phyloP scores from a whole-genome alignment of 2,113 vertebrate genomes.

The Psephotus haematonotus region DNA sequence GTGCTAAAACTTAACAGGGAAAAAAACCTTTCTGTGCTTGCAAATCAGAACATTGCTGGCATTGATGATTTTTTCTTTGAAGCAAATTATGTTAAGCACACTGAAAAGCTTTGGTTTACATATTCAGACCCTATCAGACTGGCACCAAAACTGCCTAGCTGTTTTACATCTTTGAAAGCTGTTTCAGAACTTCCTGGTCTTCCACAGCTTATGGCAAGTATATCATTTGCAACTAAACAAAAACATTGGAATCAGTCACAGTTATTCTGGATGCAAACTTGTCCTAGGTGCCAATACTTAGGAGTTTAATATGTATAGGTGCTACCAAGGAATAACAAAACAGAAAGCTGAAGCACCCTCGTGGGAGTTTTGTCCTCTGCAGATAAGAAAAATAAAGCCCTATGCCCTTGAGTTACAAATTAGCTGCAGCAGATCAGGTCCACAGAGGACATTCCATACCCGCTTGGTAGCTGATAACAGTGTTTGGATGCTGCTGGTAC shows the following conservation, averaged over 20 bases:
- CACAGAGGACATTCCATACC: background rate
- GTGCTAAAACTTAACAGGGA: background rate
- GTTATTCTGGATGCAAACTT: background rate
- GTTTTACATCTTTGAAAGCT: background rate
- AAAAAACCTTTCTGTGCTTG: background rate
- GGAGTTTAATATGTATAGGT: background rate
- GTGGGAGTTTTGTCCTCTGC: background rate
- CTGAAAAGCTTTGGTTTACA: background rate
- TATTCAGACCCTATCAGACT: background rate
- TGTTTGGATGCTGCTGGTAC: background rate
- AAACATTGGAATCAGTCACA: background rate
- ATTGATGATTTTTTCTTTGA: background rate
- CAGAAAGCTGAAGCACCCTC: background rate
- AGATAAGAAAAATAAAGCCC: conserved; percentile 6
- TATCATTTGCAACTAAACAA: background rate
- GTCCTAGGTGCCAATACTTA: background rate
- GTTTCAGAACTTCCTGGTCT: background rate
- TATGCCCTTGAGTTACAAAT: background rate
- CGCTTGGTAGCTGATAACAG: background rate
- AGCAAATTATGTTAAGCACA: background rate
- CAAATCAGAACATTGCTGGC: background rate
- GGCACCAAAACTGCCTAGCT: background rate
- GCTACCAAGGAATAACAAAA: background rate
- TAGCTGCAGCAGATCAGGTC: background rate
- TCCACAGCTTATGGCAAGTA: background rate